A percentile compares a stretch with the other conserved stretches of the same genome.
Conservation (phyloP, 2,797 vertebrate species). For the Sebastes trivittatus region DNA sequence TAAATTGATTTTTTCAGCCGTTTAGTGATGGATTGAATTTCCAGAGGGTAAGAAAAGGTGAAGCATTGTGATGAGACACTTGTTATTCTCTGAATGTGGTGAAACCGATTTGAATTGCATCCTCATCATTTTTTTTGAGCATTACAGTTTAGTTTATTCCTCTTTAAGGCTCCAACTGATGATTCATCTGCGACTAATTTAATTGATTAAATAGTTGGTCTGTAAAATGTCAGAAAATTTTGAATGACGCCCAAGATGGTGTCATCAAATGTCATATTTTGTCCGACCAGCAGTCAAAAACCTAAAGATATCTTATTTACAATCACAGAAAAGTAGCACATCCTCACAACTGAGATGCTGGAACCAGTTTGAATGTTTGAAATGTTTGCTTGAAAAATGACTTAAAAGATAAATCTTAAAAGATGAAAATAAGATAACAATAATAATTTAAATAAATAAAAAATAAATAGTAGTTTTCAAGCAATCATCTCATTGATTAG, state of each 20-base stretch:
- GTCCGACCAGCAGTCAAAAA: neutral
- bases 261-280: neutral
- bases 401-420: no score
- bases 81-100: neutral
- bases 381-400: no score
- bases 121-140: neutral
- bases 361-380: neutral
- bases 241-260: neutral
- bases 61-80: neutral
- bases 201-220: neutral
- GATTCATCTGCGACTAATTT: neutral
- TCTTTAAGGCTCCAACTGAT: neutral
- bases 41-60: neutral
- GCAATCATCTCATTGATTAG: neutral
- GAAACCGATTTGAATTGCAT: neutral
- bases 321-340: neutral
- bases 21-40: slow-evolving; percentile 33
- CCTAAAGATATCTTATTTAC: neutral
- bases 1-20: slow-evolving; percentile 44
- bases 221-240: neutral
- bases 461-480: no score
- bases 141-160: neutral
- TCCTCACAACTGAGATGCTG: neutral
- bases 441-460: no score
- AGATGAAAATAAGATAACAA: no score